Evolutionary conservation across 2,113 vertebrate genomes (phyloP), one percentile per base, ranked within the genome.

Genomic region (Phainopepla nitens): DNA sequence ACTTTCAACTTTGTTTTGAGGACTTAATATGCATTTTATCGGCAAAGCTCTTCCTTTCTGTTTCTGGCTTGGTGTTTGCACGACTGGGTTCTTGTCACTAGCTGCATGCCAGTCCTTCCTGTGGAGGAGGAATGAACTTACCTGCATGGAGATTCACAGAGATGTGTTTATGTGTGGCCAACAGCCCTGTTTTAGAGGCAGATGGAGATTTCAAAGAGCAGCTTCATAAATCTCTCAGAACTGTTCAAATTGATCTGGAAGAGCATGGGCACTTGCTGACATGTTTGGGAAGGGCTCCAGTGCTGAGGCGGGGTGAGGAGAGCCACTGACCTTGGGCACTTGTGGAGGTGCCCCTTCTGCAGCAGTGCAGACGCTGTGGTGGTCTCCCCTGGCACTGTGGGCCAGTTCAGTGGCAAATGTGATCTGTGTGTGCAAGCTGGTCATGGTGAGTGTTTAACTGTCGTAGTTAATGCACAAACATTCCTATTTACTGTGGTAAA

Each of bases 341-440:
- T 33, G 7, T 35, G 78, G 23, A 47, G 18, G 9, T 61, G 41
- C 16, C 23, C 0, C 0, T n/a, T 69, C 45, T 23, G 14, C 7
- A 25, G 36, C 20, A 41, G 28, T 8, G 28, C 35, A 42, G 49
- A 17, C 44, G 11, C 3, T 8, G 11, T 36, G 9, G 1, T 25
- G 44, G 18, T 27, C 25, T 49, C 17, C 11, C 22, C 13, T 75
- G 51, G 65, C 20, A 17, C 19, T 2, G 0, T 14, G 17, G 29
- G 6, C 35, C 20, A 15, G 15, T 72, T 86, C 49, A 22, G 19
- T 22, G 1, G 13, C 31, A 69, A 27, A 45, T 51, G 4, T 0
- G 9, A 9, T 53, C 29, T 71, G 75, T 54, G 24, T 64, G 66
- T 50, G 58, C 57, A 49, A 42, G 35, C 66, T 25, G 42, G 66